Evolutionary conservation across 2,888 invertebrate genomes (phyloP).

Genomic region (Drosophila nigricruria): DNA sequence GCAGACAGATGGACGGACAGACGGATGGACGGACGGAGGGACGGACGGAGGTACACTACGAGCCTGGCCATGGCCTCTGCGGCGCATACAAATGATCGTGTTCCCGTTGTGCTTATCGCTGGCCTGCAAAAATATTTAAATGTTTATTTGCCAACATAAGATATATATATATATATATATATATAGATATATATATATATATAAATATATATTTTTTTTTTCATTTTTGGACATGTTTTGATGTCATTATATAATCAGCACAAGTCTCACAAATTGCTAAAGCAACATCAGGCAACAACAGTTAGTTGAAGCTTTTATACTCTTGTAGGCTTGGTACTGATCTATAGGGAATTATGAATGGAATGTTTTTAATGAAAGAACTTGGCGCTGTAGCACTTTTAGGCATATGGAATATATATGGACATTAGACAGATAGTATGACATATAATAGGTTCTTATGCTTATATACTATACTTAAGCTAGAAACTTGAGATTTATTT

Average conservation of each 20-base stretch:
- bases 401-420: too few relatives aligned
- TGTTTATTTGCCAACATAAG: conserved; percentile 49
- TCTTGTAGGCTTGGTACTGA: background rate
- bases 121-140: conserved; percentile 64
- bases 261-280: conserved; percentile 68
- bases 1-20: background rate
- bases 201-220: background rate
- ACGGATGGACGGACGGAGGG: background rate
- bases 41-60: background rate
- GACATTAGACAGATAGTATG: too few relatives aligned
- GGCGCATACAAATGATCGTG: conserved; percentile 65
- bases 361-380: too few relatives aligned
- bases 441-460: too few relatives aligned
- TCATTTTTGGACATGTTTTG: conserved; percentile 69
- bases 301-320: background rate
- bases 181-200: background rate
- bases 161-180: background rate
- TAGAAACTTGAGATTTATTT: too few relatives aligned
- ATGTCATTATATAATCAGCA: conserved; percentile 79
- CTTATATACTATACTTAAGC: too few relatives aligned
- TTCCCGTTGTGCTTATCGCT: conserved; percentile 28
- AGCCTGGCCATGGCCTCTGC: conserved; percentile 40
- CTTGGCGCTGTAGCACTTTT: too few relatives aligned
- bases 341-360: too few relatives aligned
- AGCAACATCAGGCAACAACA: conserved; percentile 31